Evolutionary conservation across 2,113 vertebrate species (phyloP), one percentile per base, ranked within the genome.

Genomic region (Paratilapia polleni): DNA sequence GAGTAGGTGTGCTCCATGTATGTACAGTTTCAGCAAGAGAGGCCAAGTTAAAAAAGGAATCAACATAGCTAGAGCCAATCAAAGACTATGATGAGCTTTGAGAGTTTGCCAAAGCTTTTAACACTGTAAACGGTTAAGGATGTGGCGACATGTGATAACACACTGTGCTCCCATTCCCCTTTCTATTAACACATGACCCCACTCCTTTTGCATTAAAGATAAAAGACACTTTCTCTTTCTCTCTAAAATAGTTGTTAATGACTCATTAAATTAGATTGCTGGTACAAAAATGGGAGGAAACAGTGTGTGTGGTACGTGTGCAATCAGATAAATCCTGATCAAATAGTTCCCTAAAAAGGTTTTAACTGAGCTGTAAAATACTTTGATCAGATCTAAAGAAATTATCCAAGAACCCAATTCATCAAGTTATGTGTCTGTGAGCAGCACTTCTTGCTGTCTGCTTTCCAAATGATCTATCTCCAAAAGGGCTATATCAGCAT

Each of bases 51-150:
- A 90, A 90, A 89, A 82, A 43, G 34, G 57, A 87, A 88, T 79
- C 63, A 82, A 89, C 90, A 94, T 91, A 92, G 86, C 81, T 88
- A 38, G 78, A 85, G 85, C 88, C 82, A 89, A 88, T 94, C 84
- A 91, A 93, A 91, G 82, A 70, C 54, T 61, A 74, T 74, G 73
- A 41, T 28, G 56, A 49, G 73, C 89, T 91, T 89, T 87, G 82
- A 90, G 80, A 77, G 80, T 61, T 88, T 80, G 91, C 91, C 90
- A 91, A 87, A 81, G 26, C 61, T 81, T 87, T 93, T 90, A 86
- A 90, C 74, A 77, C 77, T 84, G 86, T 88, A 87, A 92, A 90
- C 87, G 77, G 82, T 91, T 87, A 78, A 87, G 84, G 90, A 91
- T 89, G 91, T 93, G 91, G 85, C 10, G 63, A 92, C 78, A 92